Conservation (phyloP, 2,888 invertebrate genomes). For the Myathropa florea region DNA sequence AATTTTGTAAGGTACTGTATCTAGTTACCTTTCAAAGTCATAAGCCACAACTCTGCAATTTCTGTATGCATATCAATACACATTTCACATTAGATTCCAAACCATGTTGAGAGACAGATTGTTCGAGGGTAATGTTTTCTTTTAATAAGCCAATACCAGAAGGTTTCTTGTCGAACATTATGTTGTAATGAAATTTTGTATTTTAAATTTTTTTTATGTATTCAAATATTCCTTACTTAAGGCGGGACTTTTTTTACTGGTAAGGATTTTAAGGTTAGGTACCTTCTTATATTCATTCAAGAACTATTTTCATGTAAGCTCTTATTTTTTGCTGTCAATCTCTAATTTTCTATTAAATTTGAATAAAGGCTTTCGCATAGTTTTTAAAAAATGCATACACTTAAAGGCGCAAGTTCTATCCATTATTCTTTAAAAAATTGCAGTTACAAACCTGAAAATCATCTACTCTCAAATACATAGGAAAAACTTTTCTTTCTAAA, state of each 20-base stretch:
- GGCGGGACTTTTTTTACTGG: slow-evolving; percentile 72
- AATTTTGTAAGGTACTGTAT: too few relatives aligned
- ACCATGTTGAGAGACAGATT: too few relatives aligned
- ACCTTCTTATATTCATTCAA: slow-evolving; percentile 12
- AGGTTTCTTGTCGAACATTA: slow-evolving; percentile 12
- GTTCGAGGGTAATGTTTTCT: not conserved
- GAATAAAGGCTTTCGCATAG: slow-evolving; percentile 14
- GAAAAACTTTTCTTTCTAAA: too few relatives aligned
- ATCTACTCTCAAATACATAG: too few relatives aligned
- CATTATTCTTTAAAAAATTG: not conserved
- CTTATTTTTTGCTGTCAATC: not conserved
- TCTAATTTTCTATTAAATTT: not conserved
- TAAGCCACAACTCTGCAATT: too few relatives aligned
- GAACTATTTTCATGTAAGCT: not conserved
- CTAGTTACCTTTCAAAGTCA: too few relatives aligned
- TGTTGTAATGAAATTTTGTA: slow-evolving; percentile 47
- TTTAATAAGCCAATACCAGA: not conserved
- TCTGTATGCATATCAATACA: too few relatives aligned
- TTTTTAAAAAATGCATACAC: not conserved
- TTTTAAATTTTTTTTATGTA: slow-evolving; percentile 44
- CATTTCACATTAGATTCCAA: too few relatives aligned
- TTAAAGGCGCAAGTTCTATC: not conserved
- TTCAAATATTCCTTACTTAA: slow-evolving; percentile 62
- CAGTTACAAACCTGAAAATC: too few relatives aligned
- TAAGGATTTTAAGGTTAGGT: slow-evolving; percentile 66